phyloP scores from a whole-genome alignment of 2,888 invertebrate species.

The Melieria omissa region DNA sequence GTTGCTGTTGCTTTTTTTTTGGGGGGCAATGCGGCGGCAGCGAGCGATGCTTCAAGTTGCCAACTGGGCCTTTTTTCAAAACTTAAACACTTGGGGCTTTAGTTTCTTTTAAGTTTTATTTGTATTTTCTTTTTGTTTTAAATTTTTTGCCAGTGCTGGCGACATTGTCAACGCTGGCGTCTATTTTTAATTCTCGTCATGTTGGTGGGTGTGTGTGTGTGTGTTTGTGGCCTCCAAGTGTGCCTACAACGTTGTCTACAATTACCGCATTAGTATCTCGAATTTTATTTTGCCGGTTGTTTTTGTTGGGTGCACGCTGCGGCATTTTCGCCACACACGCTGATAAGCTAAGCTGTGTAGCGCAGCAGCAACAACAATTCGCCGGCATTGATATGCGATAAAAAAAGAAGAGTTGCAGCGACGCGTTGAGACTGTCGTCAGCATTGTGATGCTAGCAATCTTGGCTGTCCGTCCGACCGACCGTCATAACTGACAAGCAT shows the following conservation, averaged over 20 bases:
- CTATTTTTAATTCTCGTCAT: background rate
- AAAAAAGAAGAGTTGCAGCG: slow-evolving; percentile 23
- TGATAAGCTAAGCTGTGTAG: slow-evolving; percentile 9
- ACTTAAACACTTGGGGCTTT: no score
- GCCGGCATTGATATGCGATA: background rate
- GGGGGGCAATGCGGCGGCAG: no score
- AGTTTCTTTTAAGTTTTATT: no score
- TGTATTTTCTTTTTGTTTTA: no score
- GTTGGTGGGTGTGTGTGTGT: slow-evolving; percentile 1
- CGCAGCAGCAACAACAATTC: slow-evolving; percentile 9
- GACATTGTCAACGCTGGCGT: no score
- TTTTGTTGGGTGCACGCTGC: slow-evolving; percentile 24
- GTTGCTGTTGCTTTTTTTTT: no score
- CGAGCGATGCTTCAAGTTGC: no score
- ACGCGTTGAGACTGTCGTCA: slow-evolving; percentile 2
- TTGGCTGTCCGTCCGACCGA: background rate
- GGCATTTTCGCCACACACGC: slow-evolving; percentile 32
- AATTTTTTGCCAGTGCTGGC: no score
- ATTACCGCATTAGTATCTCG: slow-evolving; percentile 43
- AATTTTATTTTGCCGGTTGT: slow-evolving; percentile 2
- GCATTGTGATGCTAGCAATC: background rate
- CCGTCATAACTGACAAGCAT: background rate
- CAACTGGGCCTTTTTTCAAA: no score
- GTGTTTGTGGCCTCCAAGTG: background rate
- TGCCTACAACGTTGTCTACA: slow-evolving; percentile 4